Evolutionary conservation across 2,888 invertebrate species (phyloP).

Genomic region (Drosophila differens): DNA sequence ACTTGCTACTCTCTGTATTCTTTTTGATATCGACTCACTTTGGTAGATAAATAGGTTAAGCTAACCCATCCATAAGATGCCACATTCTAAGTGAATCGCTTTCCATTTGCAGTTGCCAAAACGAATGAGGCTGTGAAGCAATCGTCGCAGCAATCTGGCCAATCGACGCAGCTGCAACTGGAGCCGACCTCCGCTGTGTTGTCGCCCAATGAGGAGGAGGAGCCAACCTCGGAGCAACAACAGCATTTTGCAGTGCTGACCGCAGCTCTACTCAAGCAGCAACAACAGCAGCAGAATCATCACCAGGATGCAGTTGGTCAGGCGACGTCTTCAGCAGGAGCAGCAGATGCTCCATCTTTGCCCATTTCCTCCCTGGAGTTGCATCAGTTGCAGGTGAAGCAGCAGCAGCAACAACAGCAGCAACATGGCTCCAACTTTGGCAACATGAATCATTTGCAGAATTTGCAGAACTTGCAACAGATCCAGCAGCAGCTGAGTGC

Average conservation of each 20-base stretch:
- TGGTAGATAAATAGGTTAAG: neutral
- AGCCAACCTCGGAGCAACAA: conserved; percentile 44
- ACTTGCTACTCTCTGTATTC: neutral
- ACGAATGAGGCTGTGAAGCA: conserved; percentile 18
- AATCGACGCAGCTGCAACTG: conserved; percentile 16
- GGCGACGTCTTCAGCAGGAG: conserved; percentile 42
- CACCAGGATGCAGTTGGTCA: conserved; percentile 51
- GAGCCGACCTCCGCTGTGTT: conserved; percentile 11
- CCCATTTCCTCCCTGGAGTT: conserved; percentile 46
- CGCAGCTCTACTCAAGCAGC: conserved; percentile 73
- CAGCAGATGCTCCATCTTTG: conserved; percentile 43
- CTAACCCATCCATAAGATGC: neutral
- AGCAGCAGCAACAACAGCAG: conserved; percentile 41
- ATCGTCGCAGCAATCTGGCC: conserved; percentile 3
- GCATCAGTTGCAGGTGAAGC: conserved; percentile 49
- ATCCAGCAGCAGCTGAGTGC: conserved; percentile 81
- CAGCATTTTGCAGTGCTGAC: conserved; percentile 67
- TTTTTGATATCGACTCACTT: neutral
- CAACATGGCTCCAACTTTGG: conserved; percentile 31
- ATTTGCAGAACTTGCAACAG: conserved; percentile 82
- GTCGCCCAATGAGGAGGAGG: conserved; percentile 37
- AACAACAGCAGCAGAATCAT: conserved; percentile 55
- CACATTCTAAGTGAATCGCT: neutral
- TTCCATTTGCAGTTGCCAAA: conserved; percentile 16
- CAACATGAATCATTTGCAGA: conserved; percentile 75